A percentile compares a stretch with the other conserved stretches of the same genome.
phyloP scores from a whole-genome alignment of 2,888 invertebrate genomes.

The Sphaeridia pumilis region DNA sequence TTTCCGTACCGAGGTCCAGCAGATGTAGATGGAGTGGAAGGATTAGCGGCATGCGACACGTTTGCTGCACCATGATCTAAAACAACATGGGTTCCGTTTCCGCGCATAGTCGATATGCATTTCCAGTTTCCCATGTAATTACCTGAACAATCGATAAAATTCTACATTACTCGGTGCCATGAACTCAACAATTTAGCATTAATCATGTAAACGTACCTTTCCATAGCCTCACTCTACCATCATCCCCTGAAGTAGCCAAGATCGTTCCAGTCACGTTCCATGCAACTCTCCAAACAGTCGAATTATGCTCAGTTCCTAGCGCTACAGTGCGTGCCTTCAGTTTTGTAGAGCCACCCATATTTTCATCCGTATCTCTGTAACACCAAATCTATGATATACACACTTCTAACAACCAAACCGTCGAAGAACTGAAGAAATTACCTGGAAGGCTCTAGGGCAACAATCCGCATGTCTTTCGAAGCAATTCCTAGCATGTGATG shows the following conservation, averaged over 20 bases:
- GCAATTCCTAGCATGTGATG: constrained; percentile 89
- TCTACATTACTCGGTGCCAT: background rate
- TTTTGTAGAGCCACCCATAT: constrained; percentile 49
- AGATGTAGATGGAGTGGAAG: constrained; percentile 6
- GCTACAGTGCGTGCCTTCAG: constrained; percentile 68
- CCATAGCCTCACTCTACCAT: constrained; percentile 89
- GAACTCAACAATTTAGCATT: too few relatives aligned
- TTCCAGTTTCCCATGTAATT: constrained; percentile 84
- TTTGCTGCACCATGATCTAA: constrained; percentile 9
- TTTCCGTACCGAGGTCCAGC: constrained; percentile 7
- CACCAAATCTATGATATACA: too few relatives aligned
- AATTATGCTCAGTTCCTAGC: constrained; percentile 79
- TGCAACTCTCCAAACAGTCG: constrained; percentile 87
- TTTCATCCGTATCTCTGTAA: constrained; percentile 33
- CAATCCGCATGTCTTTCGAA: constrained; percentile 80
- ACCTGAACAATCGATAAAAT: constrained; percentile 48
- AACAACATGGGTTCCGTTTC: constrained; percentile 47
- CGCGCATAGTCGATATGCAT: constrained; percentile 71
- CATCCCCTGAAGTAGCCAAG: constrained; percentile 89
- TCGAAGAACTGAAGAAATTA: constrained; percentile 45
- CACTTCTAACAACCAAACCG: too few relatives aligned
- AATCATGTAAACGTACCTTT: too few relatives aligned
- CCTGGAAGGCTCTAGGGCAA: constrained; percentile 63
- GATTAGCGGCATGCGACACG: constrained; percentile 6
- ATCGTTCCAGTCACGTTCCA: constrained; percentile 97